Base-by-base conservation (phyloP, 1,140 invertebrate genomes). In the Drosophila aff. region DNA sequence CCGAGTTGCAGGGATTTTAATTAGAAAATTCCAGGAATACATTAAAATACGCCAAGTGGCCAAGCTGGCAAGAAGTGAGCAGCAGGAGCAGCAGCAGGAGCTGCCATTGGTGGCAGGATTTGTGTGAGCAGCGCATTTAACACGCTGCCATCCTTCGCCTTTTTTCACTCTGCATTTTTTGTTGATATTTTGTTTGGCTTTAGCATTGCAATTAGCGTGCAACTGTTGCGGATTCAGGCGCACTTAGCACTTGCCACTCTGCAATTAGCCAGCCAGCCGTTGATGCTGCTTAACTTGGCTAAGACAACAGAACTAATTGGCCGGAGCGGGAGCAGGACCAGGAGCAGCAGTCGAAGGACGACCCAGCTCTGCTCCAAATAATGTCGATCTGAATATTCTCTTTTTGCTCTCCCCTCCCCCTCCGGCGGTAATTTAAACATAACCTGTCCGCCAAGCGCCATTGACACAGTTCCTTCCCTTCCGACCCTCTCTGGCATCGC, bases 11-110 rank as follows among this genome's bases (percentile, higher is more conserved):
- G 74, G 85, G 78, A 82, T 90, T 90, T 90, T 90, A 90, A 90
- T 90, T 90, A 90, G 85, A 90, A 90, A 90, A 90, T 90, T 90
- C 81, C 85, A 53, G 85, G 79, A 85, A 79, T 89, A 89, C 78
- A 80, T 80, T 80, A 80, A 80, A 80, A 74, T 79, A 49, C 75
- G 76, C 59, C 76, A 87, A 87, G 83, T 87, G 80, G 76, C 67
- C 67, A 66, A 21, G 33, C 33, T 16, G 49, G 43, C 49, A 65
- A 44, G 68, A 55, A 49, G 59, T 79, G 58, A 58, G 74, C 60
- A 60, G 41, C 47, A 73, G 41, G 3, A 18, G 38, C 38, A 43
- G 43, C 18, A 57, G 66, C 55, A 60, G 41, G 38, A 74, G 26
- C 23, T 43, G 53, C 55, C 41, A 28, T 47, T 41, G 60, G 43